Evolutionary conservation across 2,113 vertebrate genomes (phyloP), one percentile per base, ranked within the genome.

Genomic region (Equus przewalskii): DNA sequence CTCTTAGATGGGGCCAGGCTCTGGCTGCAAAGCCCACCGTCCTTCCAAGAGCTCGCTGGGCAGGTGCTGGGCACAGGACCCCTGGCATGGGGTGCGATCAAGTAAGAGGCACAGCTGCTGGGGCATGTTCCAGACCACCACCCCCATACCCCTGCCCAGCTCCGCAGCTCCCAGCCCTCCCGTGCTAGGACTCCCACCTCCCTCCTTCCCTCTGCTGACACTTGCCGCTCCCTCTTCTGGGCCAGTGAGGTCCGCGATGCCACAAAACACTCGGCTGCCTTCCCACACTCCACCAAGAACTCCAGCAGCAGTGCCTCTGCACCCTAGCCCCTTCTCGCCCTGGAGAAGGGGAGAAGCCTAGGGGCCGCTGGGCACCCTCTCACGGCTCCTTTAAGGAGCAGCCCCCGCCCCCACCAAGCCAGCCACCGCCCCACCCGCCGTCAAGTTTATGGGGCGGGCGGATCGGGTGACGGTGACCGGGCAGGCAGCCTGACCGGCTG

Each of bases 391-490:
- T 96, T 94, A 97, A 97, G 97, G 64, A 94, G 36, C 51, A 86
- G 92, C 94, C 81, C 86, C 96, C 78, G 94, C 95, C 93, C 67
- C 82, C 83, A 93, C 94, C 84, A 97, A 94, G 92, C 91, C 86
- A 89, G 94, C 93, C 72, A 18, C 94, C 15, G 64, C 96, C 94
- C 80, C 33, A 46, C 81, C 10, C 41, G 41, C 94, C 11, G 81
- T 95, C 96, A 98, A 98, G 88, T 98, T 98, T 97, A 95, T 54
- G 18, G 97, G 96, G 86, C 44, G 97, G 96, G 86, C 44, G 36
- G 97, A 96, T 98, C 93, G n/a, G 96, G 94, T 98, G 98, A 98
- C 98, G 96, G 94, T 98, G 98, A 98, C 98, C 62, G 84, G 92
- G 97, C 89, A 73, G 97, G 96, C 95, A 75, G 96, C 95, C 92